These are phyloP conservation scores for Hymenochirus boettgeri DNA, from an alignment of 2,113 vertebrate genomes.

Conservation along the genomic window DNA sequence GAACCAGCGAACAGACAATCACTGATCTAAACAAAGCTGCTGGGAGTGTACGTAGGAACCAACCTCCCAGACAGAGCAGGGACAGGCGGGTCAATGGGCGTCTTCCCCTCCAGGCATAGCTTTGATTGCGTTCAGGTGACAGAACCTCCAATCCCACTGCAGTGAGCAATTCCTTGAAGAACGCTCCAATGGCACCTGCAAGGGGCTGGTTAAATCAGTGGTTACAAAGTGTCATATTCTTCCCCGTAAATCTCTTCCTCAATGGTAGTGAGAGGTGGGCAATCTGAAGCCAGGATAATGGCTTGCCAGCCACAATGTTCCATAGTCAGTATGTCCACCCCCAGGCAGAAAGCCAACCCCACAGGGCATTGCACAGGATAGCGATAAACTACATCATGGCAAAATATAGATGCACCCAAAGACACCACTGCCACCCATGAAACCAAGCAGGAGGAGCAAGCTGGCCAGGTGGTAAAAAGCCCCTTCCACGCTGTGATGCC, in stretches of 20 bases:
- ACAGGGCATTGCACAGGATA: constrained; percentile 76
- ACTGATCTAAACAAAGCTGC: too few relatives aligned
- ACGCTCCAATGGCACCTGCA: constrained; percentile 78
- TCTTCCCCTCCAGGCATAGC: constrained; percentile 92
- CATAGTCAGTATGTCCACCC: constrained; percentile 80
- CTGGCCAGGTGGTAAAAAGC: constrained; percentile 85
- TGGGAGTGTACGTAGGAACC: too few relatives aligned
- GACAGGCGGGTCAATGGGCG: constrained; percentile 86
- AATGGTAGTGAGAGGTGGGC: constrained; percentile 77
- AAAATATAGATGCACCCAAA: constrained; percentile 89
- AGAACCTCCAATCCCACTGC: constrained; percentile 78
- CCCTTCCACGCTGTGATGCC: constrained; percentile 75
- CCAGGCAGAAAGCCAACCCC: constrained; percentile 85
- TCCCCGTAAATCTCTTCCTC: constrained; percentile 65
- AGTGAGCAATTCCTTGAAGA: constrained; percentile 83
- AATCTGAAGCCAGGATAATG: constrained; percentile 74
- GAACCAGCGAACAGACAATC: too few relatives aligned
- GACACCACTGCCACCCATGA: constrained; percentile 90
- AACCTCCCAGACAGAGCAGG: constrained; percentile 92
- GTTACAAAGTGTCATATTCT: constrained; percentile 80
- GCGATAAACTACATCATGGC: constrained; percentile 70
- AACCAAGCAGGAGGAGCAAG: constrained; percentile 82
- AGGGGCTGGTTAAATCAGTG: constrained; percentile 79
- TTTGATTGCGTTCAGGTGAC: constrained; percentile 73
- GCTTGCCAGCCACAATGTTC: constrained; percentile 73